These are phyloP conservation scores for Drosophila greeni DNA, from an alignment of 2,888 invertebrate genomes.

Conservation along the genomic window DNA sequence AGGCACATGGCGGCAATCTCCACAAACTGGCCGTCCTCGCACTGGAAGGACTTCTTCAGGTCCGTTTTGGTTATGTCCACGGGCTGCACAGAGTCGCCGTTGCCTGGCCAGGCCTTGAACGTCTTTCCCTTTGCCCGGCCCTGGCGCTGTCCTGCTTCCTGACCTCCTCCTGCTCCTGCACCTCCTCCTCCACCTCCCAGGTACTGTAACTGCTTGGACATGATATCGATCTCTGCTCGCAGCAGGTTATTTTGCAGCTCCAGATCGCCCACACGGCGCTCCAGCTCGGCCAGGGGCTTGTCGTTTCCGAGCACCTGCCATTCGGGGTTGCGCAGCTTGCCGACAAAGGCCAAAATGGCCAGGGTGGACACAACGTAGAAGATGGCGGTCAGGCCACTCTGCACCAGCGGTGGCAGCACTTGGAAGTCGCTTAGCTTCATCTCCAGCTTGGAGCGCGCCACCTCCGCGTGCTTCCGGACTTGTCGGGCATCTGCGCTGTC, in stretches of 20 bases:
- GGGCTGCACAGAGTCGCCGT: slow-evolving; percentile 61
- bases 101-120: slow-evolving; percentile 72
- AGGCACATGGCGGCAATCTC: slow-evolving; percentile 74
- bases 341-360: slow-evolving; percentile 69
- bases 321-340: slow-evolving; percentile 67
- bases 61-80: slow-evolving; percentile 66
- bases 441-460: slow-evolving; percentile 24
- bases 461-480: not conserved
- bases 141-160: slow-evolving; percentile 3
- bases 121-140: slow-evolving; percentile 43
- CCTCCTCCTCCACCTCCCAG: slow-evolving; percentile 51
- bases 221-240: slow-evolving; percentile 76
- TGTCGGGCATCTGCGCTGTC: not conserved
- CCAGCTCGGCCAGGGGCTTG: slow-evolving; percentile 47
- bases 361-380: slow-evolving; percentile 70
- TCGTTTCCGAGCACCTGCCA: slow-evolving; percentile 54
- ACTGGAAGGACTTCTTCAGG: slow-evolving; percentile 67
- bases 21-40: slow-evolving; percentile 65
- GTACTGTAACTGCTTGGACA: slow-evolving; percentile 75
- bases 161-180: not conserved
- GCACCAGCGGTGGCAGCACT: slow-evolving; percentile 48
- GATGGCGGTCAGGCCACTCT: slow-evolving; percentile 62
- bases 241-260: slow-evolving; percentile 77
- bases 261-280: slow-evolving; percentile 67
- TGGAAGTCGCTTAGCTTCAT: not conserved